Evolutionary conservation across 2,797 vertebrate genomes (phyloP).

Genomic region (Remorina albescens): DNA sequence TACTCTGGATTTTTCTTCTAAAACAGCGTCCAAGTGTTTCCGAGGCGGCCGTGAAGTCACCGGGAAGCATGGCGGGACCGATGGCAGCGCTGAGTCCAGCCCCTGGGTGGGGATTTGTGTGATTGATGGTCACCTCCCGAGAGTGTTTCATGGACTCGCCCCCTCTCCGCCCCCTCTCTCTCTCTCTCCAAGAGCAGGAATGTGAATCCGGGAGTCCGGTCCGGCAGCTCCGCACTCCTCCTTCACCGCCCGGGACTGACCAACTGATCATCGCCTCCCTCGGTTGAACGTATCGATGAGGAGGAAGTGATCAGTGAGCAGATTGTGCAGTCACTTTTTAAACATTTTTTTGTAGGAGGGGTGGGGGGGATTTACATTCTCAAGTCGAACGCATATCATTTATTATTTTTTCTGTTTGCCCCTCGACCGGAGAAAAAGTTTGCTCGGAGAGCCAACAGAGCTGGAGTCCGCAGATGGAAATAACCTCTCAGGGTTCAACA

Average conservation of each 20-base stretch:
- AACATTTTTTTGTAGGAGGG: too few relatives aligned
- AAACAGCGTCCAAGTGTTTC: constrained; percentile 1
- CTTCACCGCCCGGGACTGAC: constrained; percentile 42
- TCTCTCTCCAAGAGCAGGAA: constrained; percentile 69
- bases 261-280: constrained; percentile 43
- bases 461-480: constrained; percentile 75
- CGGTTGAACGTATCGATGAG: constrained; percentile 32
- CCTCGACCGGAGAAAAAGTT: constrained; percentile 75
- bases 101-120: constrained; percentile 77
- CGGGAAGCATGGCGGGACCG: constrained; percentile 34
- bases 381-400: constrained; percentile 4
- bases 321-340: constrained; percentile 39
- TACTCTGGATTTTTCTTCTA: not conserved
- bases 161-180: constrained; percentile 26
- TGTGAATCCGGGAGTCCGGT: constrained; percentile 59
- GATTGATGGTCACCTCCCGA: constrained; percentile 76
- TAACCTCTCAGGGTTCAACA: constrained; percentile 22
- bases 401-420: not conserved
- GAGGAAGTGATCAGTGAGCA: constrained; percentile 43
- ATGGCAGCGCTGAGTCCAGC: constrained; percentile 66
- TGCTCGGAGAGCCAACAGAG: constrained; percentile 53
- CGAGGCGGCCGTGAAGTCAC: constrained; percentile 47
- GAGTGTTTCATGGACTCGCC: constrained; percentile 52
- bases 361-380: constrained; percentile 20
- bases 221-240: constrained; percentile 50